phyloP scores from a whole-genome alignment of 2,797 vertebrate genomes.

The Melanotaenia nigrans region DNA sequence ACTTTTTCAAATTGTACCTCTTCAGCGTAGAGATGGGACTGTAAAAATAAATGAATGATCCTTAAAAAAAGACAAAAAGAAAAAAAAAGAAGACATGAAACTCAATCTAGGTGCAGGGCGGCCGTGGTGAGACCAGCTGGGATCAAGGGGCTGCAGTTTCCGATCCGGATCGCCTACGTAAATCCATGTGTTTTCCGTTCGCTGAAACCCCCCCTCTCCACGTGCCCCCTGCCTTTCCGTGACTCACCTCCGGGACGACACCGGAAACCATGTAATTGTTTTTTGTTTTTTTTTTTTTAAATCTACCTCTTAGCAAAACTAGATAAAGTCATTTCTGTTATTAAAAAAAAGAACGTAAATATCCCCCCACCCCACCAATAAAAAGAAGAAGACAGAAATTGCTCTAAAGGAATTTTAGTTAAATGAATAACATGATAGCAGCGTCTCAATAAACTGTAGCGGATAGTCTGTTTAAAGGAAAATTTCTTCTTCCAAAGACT shows the following conservation, averaged over 20 bases:
- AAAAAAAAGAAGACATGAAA: constrained; percentile 2
- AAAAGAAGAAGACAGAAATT: constrained; percentile 75
- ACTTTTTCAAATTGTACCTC: constrained; percentile 61
- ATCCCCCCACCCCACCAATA: constrained; percentile 61
- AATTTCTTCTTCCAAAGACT: constrained; percentile 84
- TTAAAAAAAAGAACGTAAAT: constrained; percentile 73
- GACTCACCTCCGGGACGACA: constrained; percentile 69
- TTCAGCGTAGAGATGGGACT: constrained; percentile 70
- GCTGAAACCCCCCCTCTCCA: constrained; percentile 34
- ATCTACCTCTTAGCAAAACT: constrained; percentile 94
- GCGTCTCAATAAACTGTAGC: constrained; percentile 91
- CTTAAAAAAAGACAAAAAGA: constrained; percentile 28
- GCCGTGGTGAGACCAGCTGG: neutral
- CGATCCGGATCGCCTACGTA: too few relatives aligned
- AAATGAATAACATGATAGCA: constrained; percentile 88
- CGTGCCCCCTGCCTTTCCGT: constrained; percentile 37
- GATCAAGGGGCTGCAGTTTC: too few relatives aligned
- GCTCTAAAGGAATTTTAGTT: constrained; percentile 78
- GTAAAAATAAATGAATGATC: constrained; percentile 54
- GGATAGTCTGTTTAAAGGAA: constrained; percentile 82
- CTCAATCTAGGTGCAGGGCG: constrained; percentile 41
- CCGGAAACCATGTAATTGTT: constrained; percentile 85
- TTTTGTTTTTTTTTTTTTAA: constrained; percentile 90
- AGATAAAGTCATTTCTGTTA: constrained; percentile 75
- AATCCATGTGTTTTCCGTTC: too few relatives aligned